Percentiles rank a stretch among this genome's conserved stretches.
These are phyloP conservation scores for Sitodiplosis mosellana DNA, from an alignment of 1,140 invertebrate species.

Conservation along the genomic window DNA sequence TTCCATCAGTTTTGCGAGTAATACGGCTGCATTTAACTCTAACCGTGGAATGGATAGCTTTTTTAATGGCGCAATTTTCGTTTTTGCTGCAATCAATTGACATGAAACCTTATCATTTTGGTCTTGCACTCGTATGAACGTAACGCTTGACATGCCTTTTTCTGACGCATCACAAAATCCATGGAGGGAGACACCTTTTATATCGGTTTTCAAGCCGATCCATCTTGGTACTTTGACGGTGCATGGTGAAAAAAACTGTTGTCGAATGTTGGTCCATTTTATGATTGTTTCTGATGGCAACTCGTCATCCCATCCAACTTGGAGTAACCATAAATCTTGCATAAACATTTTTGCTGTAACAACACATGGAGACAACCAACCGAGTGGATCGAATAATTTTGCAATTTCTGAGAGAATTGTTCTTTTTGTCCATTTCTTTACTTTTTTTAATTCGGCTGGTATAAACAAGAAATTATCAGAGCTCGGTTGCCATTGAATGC, in stretches of 20 bases:
- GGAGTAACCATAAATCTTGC: conserved; percentile 18
- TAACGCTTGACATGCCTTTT: neutral
- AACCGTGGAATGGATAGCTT: conserved; percentile 19
- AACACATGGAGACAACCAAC: conserved; percentile 15
- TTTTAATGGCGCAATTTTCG: conserved; percentile 19
- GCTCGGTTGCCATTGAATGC: conserved; percentile 1
- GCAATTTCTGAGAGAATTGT: conserved; percentile 13
- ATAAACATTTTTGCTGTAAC: conserved; percentile 17
- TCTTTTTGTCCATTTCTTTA: no score
- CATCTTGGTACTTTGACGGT: conserved; percentile 11
- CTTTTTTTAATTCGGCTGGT: neutral
- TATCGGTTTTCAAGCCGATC: conserved; percentile 2
- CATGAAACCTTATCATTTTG: neutral
- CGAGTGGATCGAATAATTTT: conserved; percentile 16
- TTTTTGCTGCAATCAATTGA: conserved; percentile 10
- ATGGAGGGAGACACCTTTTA: conserved; percentile 1
- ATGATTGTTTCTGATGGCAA: conserved; percentile 4
- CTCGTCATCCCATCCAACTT: conserved; percentile 15
- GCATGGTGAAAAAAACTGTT: conserved; percentile 8
- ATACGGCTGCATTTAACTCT: conserved; percentile 23
- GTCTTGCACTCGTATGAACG: conserved; percentile 1
- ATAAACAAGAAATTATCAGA: conserved; percentile 6
- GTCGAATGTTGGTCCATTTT: conserved; percentile 3
- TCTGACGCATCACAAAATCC: conserved; percentile 5
- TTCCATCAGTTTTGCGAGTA: conserved; percentile 14